Evolutionary conservation across 2,113 vertebrate genomes (phyloP).

Genomic region (Connochaetes taurinus): DNA sequence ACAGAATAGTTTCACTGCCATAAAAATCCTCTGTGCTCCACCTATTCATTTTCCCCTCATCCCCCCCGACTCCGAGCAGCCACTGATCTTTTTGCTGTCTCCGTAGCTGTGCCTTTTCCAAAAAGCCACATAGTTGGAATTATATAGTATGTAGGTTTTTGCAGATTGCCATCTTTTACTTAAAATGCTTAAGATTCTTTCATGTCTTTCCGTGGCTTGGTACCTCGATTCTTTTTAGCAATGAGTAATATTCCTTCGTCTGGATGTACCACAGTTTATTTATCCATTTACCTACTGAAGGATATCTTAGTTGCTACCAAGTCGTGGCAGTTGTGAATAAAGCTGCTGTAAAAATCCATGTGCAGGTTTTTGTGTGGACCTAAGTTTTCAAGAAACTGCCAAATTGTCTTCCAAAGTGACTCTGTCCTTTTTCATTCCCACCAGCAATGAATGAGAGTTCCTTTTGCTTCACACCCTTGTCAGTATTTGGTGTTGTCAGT

Average conservation of each 20-base stretch:
- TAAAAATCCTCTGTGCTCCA: not conserved
- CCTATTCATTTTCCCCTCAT: not conserved
- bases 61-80: not conserved
- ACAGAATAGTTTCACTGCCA: not conserved
- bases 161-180: not conserved
- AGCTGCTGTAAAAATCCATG: not conserved
- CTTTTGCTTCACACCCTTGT: not conserved
- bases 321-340: not conserved
- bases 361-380: not conserved
- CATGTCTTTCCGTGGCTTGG: not conserved
- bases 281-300: not conserved
- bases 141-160: not conserved
- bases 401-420: not conserved
- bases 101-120: not conserved
- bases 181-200: not conserved
- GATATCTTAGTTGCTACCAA: not conserved
- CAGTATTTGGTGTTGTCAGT: not conserved
- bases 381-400: constrained; percentile 3
- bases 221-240: not conserved
- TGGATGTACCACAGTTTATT: not conserved
- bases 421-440: not conserved
- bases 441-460: not conserved
- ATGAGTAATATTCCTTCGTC: not conserved
- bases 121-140: not conserved
- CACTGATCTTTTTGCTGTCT: not conserved